Percentiles rank a stretch among this genome's conserved stretches.
Conservation (phyloP, 2,113 vertebrate genomes). For the Pedetes capensis region DNA sequence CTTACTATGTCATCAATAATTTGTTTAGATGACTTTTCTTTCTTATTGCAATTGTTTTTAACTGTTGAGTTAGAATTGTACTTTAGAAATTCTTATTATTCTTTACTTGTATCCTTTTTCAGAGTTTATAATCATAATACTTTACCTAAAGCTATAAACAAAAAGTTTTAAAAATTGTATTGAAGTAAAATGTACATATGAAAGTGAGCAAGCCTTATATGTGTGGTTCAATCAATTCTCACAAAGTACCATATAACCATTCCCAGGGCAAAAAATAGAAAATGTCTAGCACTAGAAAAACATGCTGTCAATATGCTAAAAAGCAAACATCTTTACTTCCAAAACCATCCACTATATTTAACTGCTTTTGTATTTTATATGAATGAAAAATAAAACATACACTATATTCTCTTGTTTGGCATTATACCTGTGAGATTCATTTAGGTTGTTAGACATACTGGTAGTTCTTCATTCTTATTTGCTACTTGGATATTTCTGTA, state of each 20-base stretch:
- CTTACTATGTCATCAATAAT: not conserved
- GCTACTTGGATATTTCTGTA: not conserved
- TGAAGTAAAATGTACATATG: not conserved
- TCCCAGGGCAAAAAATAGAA: not conserved
- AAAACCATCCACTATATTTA: not conserved
- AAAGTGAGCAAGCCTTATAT: not conserved
- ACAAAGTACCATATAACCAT: not conserved
- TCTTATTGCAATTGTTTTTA: not conserved
- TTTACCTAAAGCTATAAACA: not conserved
- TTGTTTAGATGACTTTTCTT: not conserved
- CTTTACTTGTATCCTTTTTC: not conserved
- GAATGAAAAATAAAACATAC: not conserved
- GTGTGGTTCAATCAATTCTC: not conserved
- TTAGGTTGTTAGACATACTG: not conserved
- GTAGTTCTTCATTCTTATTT: not conserved
- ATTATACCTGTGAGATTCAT: not conserved
- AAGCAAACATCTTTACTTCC: not conserved
- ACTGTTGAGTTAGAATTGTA: not conserved
- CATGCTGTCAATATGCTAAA: not conserved
- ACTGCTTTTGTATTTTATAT: not conserved
- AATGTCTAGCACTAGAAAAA: not conserved
- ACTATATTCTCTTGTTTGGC: not conserved
- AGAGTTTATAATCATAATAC: not conserved
- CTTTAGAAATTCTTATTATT: not conserved
- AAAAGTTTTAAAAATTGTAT: not conserved